These are phyloP conservation scores for Papilio machaon DNA, from an alignment of 1,140 invertebrate species.

Conservation along the genomic window DNA sequence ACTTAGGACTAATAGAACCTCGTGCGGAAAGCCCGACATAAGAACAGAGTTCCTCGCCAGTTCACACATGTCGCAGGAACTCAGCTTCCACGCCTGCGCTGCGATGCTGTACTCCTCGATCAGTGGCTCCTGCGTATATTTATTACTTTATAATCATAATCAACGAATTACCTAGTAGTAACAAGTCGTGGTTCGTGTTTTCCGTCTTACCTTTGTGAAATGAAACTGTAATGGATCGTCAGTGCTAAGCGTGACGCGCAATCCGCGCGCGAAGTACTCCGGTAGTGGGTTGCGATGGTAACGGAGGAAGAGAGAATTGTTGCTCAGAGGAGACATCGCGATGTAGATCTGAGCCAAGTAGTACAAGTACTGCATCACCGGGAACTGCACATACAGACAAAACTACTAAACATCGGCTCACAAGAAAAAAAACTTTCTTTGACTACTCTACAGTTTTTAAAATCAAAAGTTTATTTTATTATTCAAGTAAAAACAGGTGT, in stretches of 20 bases:
- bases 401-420: neutral
- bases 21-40: slow-evolving; percentile 98
- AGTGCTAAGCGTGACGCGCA: slow-evolving; percentile 97
- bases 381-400: slow-evolving; percentile 81
- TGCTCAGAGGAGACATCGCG: slow-evolving; percentile 99
- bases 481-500: neutral
- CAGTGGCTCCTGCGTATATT: slow-evolving; percentile 90
- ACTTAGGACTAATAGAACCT: slow-evolving; percentile 80
- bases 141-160: neutral
- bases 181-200: no score
- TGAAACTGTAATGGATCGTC: slow-evolving; percentile 99
- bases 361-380: slow-evolving; percentile 99
- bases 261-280: slow-evolving; percentile 97
- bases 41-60: slow-evolving; percentile 97
- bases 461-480: neutral
- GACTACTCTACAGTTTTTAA: neutral
- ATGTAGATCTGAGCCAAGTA: slow-evolving; percentile 99
- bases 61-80: slow-evolving; percentile 99
- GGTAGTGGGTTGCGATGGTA: slow-evolving; percentile 99
- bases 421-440: neutral
- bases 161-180: no score
- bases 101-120: slow-evolving; percentile 99
- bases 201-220: slow-evolving; percentile 93
- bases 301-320: slow-evolving; percentile 99
- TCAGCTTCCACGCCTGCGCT: slow-evolving; percentile 99